Base-by-base conservation (phyloP, 2,888 invertebrate genomes). In the Drosophila mettleri region DNA sequence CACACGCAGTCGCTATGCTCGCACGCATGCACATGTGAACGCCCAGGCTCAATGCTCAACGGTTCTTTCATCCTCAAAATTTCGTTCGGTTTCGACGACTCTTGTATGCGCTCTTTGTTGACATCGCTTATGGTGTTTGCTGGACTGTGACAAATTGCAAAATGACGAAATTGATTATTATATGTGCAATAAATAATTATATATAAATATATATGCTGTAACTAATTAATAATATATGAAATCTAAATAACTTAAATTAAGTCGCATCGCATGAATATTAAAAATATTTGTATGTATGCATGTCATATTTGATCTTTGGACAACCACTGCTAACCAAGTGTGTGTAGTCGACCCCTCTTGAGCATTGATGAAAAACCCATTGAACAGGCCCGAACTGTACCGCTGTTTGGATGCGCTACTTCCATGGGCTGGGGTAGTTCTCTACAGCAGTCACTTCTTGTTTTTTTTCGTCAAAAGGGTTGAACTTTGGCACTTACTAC, bases 391-490 rank as follows among this genome's bases (percentile, higher is more conserved):
- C 18, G 31, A 69, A 73, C 74, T 73, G 73, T 73, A 74, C 69
- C 68, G 43, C 10, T 39, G n/a, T 10, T 33, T 27, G 31, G 36
- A 52, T 33, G 24, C 34, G 49, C 54, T 71, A 55, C 29, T 10
- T 24, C n/a, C 22, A 33, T 38, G 73, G 39, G 61, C 24, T 18
- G 61, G 45, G 72, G 58, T 73, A 53, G 68, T 62, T 65, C 10
- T 24, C n/a, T n/a, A n/a, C n/a, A 29, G 34, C 27, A 58, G 22
- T 16, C 22, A 22, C 33, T 33, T 45, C n/a, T n/a, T n/a, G n/a
- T 20, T 69, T 53, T n/a, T n/a, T n/a, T n/a, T n/a, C 14, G 34
- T 18, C 6, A 18, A 54, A 82, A 69, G 81, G 82, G 85, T 82
- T 82, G 72, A 78, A 70, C 75, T 63, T 59, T 74, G 69, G 43